Evolutionary conservation across 2,888 invertebrate species (phyloP).

Genomic region (Scaptomyza tumidula): DNA sequence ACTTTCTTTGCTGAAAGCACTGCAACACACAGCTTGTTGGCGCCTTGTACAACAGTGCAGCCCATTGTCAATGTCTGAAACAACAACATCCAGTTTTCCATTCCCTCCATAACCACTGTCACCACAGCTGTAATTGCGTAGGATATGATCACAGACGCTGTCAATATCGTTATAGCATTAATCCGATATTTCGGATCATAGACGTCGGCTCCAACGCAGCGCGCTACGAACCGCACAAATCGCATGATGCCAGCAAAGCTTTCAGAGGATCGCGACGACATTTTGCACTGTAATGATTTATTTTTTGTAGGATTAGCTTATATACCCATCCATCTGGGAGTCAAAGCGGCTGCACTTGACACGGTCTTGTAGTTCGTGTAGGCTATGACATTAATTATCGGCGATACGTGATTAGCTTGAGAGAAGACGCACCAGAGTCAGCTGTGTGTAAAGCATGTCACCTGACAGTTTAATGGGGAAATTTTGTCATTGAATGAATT

Average conservation of each 20-base stretch:
- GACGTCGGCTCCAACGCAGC: slow-evolving; percentile 48
- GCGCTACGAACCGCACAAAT: slow-evolving; percentile 32
- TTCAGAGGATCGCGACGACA: slow-evolving; percentile 25
- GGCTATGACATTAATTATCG: slow-evolving; percentile 47
- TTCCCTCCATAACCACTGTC: slow-evolving; percentile 40
- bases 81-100: slow-evolving; percentile 47
- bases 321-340: slow-evolving; percentile 33
- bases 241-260: slow-evolving; percentile 34
- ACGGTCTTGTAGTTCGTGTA: slow-evolving; percentile 20
- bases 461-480: slow-evolving; percentile 69
- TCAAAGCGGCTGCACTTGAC: slow-evolving; percentile 38
- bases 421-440: slow-evolving; percentile 13
- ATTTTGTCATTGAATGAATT: slow-evolving; percentile 57
- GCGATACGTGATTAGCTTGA: slow-evolving; percentile 31
- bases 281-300: slow-evolving; percentile 2
- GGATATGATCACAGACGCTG: slow-evolving; percentile 6
- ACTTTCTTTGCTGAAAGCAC: slow-evolving; percentile 22
- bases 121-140: slow-evolving; percentile 43
- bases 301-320: background rate
- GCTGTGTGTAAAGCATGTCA: slow-evolving; percentile 35
- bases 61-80: slow-evolving; percentile 55
- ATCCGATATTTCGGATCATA: slow-evolving; percentile 48
- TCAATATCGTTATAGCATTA: slow-evolving; percentile 1
- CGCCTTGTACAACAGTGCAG: slow-evolving; percentile 59
- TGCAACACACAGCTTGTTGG: slow-evolving; percentile 46